A percentile compares a stretch with the other conserved stretches of the same genome.
Evolutionary conservation across 2,888 invertebrate genomes (phyloP).

Genomic region (Odiellus spinosus): DNA sequence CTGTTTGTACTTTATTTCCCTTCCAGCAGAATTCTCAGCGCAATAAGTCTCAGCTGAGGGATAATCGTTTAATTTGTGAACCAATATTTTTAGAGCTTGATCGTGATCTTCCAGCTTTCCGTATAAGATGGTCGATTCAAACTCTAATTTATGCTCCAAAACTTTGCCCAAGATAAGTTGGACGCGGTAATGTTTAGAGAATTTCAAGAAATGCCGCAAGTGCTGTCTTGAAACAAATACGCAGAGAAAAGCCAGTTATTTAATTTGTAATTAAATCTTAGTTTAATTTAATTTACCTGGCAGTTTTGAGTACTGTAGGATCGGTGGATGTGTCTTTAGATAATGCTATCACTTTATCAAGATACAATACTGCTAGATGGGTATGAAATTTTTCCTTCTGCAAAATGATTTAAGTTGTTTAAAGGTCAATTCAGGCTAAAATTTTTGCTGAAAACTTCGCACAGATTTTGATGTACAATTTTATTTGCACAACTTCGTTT

Average conservation of each 20-base stretch:
- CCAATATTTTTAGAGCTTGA: conserved; percentile 36
- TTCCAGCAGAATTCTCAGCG: conserved; percentile 27
- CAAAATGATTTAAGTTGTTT: conserved; percentile 10
- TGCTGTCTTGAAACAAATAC: conserved; percentile 24
- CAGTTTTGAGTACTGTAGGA: conserved; percentile 25
- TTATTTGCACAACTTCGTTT: too few relatives aligned
- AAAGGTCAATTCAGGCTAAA: too few relatives aligned
- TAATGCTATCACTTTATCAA: conserved; percentile 31
- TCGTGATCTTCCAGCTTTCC: conserved; percentile 39
- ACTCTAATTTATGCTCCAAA: conserved; percentile 32
- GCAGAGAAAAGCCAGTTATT: too few relatives aligned
- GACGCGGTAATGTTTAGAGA: conserved; percentile 32
- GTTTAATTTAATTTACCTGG: too few relatives aligned
- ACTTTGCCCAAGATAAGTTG: conserved; percentile 34
- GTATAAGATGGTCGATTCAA: conserved; percentile 37
- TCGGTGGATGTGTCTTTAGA: conserved; percentile 24
- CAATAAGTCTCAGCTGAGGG: conserved; percentile 37
- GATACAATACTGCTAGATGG: conserved; percentile 34
- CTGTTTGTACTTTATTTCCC: conserved; percentile 27
- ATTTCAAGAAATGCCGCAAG: conserved; percentile 31
- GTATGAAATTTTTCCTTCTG: conserved; percentile 37
- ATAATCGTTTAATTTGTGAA: conserved; percentile 35
- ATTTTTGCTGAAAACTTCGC: too few relatives aligned
- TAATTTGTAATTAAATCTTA: too few relatives aligned
- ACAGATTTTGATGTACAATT: too few relatives aligned